Conservation (phyloP, 1,140 invertebrate species). For the Listronotus oregonensis region DNA sequence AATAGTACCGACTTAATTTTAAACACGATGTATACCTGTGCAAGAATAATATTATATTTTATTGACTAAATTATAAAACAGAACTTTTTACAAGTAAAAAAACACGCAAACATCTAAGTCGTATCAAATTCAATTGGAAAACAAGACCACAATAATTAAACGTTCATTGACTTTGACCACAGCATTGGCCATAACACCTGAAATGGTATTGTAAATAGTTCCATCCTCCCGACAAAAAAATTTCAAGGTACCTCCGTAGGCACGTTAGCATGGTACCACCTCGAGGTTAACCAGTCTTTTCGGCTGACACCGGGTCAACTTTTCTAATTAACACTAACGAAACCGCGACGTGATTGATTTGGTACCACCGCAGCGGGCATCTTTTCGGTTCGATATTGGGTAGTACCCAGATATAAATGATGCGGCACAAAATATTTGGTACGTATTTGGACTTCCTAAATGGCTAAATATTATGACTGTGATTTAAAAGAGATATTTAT, state of each 20-base stretch:
- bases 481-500: too few relatives aligned
- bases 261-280: slow-evolving; percentile 10
- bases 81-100: too few relatives aligned
- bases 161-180: slow-evolving; percentile 22
- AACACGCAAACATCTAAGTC: too few relatives aligned
- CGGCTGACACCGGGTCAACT: slow-evolving; percentile 45
- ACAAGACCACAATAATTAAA: slow-evolving; percentile 17
- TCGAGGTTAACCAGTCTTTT: slow-evolving; percentile 39
- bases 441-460: slow-evolving; percentile 9
- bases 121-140: slow-evolving; percentile 1
- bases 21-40: too few relatives aligned
- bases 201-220: slow-evolving; percentile 30
- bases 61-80: too few relatives aligned
- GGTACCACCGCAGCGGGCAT: slow-evolving; percentile 37
- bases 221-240: slow-evolving; percentile 11
- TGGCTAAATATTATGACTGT: too few relatives aligned
- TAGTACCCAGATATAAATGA: slow-evolving; percentile 8
- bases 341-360: slow-evolving; percentile 45
- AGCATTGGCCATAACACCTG: slow-evolving; percentile 12
- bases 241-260: slow-evolving; percentile 6
- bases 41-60: too few relatives aligned
- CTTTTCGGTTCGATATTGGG: slow-evolving; percentile 25
- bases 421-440: slow-evolving; percentile 16
- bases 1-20: too few relatives aligned
- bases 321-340: slow-evolving; percentile 51